Conservation (phyloP, 35 echinoderm and acorn worm genomes). For the Eucidaris tribuloides region DNA sequence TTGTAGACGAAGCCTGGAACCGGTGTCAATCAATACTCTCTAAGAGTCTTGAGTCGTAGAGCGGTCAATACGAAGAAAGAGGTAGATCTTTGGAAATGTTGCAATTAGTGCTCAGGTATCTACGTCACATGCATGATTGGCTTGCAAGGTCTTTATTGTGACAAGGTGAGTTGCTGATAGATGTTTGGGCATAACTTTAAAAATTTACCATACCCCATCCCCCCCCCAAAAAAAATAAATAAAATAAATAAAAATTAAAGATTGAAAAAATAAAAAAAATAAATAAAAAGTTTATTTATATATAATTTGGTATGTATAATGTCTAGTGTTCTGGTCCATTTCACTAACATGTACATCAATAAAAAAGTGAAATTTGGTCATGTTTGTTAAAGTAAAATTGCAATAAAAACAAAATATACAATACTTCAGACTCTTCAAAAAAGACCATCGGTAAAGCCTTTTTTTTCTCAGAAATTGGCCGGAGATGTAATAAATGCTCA, state of each 20-base stretch:
- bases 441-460: too few species aligned
- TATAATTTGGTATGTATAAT: neutral
- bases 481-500: too few species aligned
- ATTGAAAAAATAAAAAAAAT: neutral
- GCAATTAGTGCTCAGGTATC: conserved; percentile 41
- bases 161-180: conserved; percentile 47
- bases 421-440: too few species aligned
- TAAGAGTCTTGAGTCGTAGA: conserved; percentile 36
- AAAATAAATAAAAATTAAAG: neutral
- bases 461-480: too few species aligned
- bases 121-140: conserved; percentile 37
- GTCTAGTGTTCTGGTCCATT: neutral
- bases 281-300: neutral
- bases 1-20: neutral
- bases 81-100: neutral
- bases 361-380: too few species aligned
- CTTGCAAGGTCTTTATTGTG: conserved; percentile 49
- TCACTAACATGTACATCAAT: neutral
- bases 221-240: neutral
- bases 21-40: neutral
- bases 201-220: neutral
- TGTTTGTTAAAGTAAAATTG: too few species aligned
- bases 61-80: neutral
- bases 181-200: neutral
- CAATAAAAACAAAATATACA: too few species aligned